A percentile compares a stretch with the other conserved stretches of the same genome.
phyloP scores from a whole-genome alignment of 2,113 vertebrate genomes.

The Columba janthina region DNA sequence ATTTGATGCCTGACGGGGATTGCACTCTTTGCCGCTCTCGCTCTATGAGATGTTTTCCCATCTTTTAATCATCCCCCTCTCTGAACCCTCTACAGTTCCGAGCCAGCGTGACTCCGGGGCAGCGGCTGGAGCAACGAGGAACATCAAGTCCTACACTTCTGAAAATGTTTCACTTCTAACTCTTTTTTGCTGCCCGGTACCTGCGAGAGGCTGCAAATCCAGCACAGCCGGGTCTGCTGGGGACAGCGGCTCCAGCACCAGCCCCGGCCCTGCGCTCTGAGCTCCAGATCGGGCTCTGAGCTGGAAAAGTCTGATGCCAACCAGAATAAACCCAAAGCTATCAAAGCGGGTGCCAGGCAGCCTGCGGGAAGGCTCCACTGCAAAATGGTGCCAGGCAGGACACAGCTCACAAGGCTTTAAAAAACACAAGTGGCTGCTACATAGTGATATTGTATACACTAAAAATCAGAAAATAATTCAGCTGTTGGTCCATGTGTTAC shows the following conservation, averaged over 20 bases:
- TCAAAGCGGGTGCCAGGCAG: background rate
- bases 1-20: background rate
- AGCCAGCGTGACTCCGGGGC: background rate
- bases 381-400: rapidly evolving
- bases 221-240: background rate
- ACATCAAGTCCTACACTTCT: background rate
- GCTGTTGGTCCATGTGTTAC: background rate
- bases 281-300: background rate
- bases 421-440: rapidly evolving
- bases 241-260: background rate
- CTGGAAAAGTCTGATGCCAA: too few species aligned
- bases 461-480: background rate
- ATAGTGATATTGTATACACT: rapidly evolving
- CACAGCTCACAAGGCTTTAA: background rate
- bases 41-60: background rate
- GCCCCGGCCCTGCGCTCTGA: background rate
- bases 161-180: background rate
- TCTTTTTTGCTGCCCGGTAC: background rate
- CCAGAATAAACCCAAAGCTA: too few species aligned
- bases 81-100: background rate
- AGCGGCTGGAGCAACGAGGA: background rate
- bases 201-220: background rate
- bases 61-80: background rate
- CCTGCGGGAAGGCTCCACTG: background rate
- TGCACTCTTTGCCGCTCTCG: background rate